Evolutionary conservation across 2,113 vertebrate species (phyloP).

Genomic region (Hassar affinis): DNA sequence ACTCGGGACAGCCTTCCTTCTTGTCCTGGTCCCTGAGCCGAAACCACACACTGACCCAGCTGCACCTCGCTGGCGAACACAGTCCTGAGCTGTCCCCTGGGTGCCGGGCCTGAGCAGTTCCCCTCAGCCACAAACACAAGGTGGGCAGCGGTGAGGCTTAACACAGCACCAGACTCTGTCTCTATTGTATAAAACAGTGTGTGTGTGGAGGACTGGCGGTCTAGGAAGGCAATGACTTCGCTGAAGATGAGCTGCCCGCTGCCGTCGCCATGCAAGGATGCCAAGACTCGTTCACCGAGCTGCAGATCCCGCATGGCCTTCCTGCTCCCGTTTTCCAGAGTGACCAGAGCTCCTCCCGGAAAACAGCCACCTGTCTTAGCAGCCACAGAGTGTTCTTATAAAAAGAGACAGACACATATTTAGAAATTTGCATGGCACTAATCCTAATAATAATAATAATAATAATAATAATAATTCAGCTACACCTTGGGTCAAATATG

Average conservation of each 20-base stretch:
- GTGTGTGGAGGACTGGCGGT: constrained; percentile 73
- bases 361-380: constrained; percentile 98
- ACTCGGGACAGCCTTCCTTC: constrained; percentile 70
- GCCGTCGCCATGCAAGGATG: constrained; percentile 78
- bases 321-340: constrained; percentile 74
- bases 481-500: not conserved
- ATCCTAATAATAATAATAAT: too few species aligned
- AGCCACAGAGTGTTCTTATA: constrained; percentile 91
- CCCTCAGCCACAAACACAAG: constrained; percentile 82
- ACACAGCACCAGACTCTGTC: constrained; percentile 75
- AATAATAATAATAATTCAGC: too few species aligned
- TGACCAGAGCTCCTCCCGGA: constrained; percentile 79
- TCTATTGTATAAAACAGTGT: constrained; percentile 83
- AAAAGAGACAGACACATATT: constrained; percentile 43
- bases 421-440: not conserved
- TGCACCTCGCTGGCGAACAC: constrained; percentile 84
- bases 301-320: constrained; percentile 79
- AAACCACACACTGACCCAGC: constrained; percentile 86
- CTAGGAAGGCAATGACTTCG: constrained; percentile 88
- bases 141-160: constrained; percentile 87
- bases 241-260: constrained; percentile 81
- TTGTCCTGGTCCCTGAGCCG: constrained; percentile 7
- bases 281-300: constrained; percentile 85
- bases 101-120: constrained; percentile 63
- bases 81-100: constrained; percentile 65